These are phyloP conservation scores for Aleiodes testaceus DNA, from an alignment of 2,888 invertebrate species.

Conservation along the genomic window DNA sequence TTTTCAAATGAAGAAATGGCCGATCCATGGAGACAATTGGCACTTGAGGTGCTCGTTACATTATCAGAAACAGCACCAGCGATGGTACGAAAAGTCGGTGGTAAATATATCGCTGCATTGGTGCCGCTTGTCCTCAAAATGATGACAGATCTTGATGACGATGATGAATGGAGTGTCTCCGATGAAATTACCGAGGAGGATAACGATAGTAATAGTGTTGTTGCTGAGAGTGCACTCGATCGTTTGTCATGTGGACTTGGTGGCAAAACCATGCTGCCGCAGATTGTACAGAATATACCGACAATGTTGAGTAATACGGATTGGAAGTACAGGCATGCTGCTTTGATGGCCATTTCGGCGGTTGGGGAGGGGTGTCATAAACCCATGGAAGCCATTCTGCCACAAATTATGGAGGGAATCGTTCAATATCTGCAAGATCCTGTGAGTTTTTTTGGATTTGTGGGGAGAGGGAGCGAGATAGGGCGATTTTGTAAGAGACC, in stretches of 20 bases:
- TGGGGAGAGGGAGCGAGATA: too few relatives aligned
- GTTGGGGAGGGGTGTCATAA: constrained; percentile 99
- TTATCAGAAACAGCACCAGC: constrained; percentile 96
- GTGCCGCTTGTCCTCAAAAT: constrained; percentile 92
- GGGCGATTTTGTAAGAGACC: too few relatives aligned
- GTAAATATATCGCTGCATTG: constrained; percentile 85
- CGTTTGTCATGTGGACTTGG: constrained; percentile 98
- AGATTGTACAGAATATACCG: constrained; percentile 89
- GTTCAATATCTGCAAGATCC: constrained; percentile 89
- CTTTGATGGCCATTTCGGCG: constrained; percentile 98
- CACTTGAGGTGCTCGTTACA: constrained; percentile 90
- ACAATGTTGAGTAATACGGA: constrained; percentile 88
- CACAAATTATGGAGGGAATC: constrained; percentile 93
- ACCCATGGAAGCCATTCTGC: constrained; percentile 97
- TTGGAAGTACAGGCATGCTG: constrained; percentile 95
- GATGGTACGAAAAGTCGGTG: constrained; percentile 94
- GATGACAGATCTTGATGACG: constrained; percentile 96
- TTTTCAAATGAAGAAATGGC: constrained; percentile 75
- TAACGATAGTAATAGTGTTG: constrained; percentile 94
- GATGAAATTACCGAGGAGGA: constrained; percentile 95
- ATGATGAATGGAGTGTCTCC: constrained; percentile 89
- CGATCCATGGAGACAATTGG: constrained; percentile 91
- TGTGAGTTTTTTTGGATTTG: constrained; percentile 75
- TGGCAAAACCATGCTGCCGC: constrained; percentile 92
- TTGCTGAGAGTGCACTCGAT: constrained; percentile 97